These are phyloP conservation scores for Coptodon rendalli DNA, from an alignment of 2,113 vertebrate genomes.

Conservation along the genomic window DNA sequence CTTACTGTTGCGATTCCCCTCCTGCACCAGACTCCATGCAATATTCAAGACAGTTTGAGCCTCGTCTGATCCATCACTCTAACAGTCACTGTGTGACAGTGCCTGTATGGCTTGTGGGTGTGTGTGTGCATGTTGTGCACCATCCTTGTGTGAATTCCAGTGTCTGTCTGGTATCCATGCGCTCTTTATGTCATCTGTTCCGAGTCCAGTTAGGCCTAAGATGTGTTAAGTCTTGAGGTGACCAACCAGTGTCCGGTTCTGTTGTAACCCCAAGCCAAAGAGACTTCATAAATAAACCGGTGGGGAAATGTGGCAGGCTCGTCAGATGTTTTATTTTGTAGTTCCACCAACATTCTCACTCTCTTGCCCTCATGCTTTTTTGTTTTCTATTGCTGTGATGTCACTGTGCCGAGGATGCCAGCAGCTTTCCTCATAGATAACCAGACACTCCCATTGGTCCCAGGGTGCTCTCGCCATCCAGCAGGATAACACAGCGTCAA, in stretches of 20 bases:
- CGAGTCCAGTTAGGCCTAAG: conserved; percentile 63
- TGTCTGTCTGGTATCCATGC: conserved; percentile 9
- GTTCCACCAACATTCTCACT: neutral
- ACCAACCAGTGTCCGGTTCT: conserved; percentile 58
- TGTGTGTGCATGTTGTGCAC: neutral
- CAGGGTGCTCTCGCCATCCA: conserved; percentile 33
- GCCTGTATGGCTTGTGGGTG: neutral
- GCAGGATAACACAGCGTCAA: conserved; percentile 36
- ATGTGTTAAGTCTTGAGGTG: conserved; percentile 58
- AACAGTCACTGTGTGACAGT: conserved; percentile 25
- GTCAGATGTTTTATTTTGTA: conserved; percentile 25
- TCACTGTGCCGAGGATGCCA: conserved; percentile 55
- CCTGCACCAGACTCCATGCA: conserved; percentile 35
- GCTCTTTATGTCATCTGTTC: conserved; percentile 15
- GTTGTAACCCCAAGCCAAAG: conserved; percentile 30
- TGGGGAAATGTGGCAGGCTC: conserved; percentile 22
- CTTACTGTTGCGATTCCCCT: conserved; percentile 38
- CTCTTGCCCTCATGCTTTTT: neutral
- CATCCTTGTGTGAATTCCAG: neutral
- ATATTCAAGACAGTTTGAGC: conserved; percentile 51
- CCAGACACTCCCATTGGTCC: conserved; percentile 38
- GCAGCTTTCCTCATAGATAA: conserved; percentile 50
- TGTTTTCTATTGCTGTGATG: conserved; percentile 29
- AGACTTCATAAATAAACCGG: conserved; percentile 49
- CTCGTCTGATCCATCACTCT: conserved; percentile 44